phyloP scores from a whole-genome alignment of 1,140 invertebrate species.

The Drosophila eugracilis region DNA sequence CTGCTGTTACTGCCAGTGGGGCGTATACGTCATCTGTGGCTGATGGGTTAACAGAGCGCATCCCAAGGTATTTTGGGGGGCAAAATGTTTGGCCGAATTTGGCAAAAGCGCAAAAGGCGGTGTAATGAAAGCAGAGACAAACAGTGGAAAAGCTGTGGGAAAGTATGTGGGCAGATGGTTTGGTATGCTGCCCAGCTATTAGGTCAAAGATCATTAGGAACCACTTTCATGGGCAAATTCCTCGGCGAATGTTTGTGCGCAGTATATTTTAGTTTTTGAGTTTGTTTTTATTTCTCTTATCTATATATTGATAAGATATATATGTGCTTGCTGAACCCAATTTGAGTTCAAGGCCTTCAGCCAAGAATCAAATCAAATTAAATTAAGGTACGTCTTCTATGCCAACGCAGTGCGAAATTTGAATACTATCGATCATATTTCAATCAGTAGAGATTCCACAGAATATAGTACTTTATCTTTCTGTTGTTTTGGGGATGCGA shows the following conservation, averaged over 20 bases:
- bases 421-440: slow-evolving; percentile 16
- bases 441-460: slow-evolving; percentile 3
- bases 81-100: slow-evolving; percentile 53
- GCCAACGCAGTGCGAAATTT: slow-evolving; percentile 46
- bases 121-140: slow-evolving; percentile 19
- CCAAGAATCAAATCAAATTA: slow-evolving; percentile 51
- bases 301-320: slow-evolving; percentile 62
- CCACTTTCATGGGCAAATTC: slow-evolving; percentile 19
- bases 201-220: slow-evolving; percentile 27
- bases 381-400: slow-evolving; percentile 19
- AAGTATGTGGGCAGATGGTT: slow-evolving; percentile 19
- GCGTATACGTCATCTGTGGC: slow-evolving; percentile 36
- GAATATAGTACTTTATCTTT: too few species aligned
- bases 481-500: slow-evolving; percentile 11
- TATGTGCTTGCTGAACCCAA: slow-evolving; percentile 57
- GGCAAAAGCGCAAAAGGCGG: slow-evolving; percentile 21
- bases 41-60: slow-evolving; percentile 20
- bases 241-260: slow-evolving; percentile 45
- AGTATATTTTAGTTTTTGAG: slow-evolving; percentile 36
- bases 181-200: not conserved
- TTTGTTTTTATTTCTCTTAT: slow-evolving; percentile 56
- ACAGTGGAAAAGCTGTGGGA: not conserved
- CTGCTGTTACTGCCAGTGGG: slow-evolving; percentile 40
- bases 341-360: slow-evolving; percentile 69
- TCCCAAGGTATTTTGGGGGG: slow-evolving; percentile 34